Base-by-base conservation (phyloP, 37 sponge, comb jelly and placozoan genomes). In the Spongia lamella region DNA sequence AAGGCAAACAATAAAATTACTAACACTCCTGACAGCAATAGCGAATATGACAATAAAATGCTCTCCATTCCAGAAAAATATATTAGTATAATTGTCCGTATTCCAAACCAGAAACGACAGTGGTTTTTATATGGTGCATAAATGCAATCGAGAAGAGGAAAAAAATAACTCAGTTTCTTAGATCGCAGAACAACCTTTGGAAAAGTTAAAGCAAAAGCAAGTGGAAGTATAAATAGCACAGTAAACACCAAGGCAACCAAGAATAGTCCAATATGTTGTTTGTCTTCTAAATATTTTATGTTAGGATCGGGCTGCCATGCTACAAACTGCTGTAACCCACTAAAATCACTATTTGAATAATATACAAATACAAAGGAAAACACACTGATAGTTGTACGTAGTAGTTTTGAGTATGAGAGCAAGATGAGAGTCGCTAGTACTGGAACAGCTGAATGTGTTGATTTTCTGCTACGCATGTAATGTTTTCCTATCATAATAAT, bases 351-450 rank as follows among this genome's bases (percentile, higher is more conserved):
- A 13, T 34, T n/a, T 75, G 69, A n/a, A 71, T 5, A 43, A 13
- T 5, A 9, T 9, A 43, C 9, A 13, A 9, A 60, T 38, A 26
- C 63, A 62, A 79, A 79, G 24, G 75, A 21, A 1, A 79, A 3
- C 20, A 53, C 62, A 37, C 73, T 65, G 4, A 79, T 79, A 21
- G 76, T 55, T 3, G 73, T 71, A 3, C 57, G 30, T 9, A 85
- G 50, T 9, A 79, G 3, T 74, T 85, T 85, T 43, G 52, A 26
- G 54, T 70, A 85, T 36, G 75, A 67, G 17, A 85, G 56, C 38
- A 75, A 86, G 68, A 79, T 34, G 4, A 79, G 60, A 33, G 86
- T 86, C 14, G 76, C 68, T 43, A 86, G 40, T 20, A 86, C 76
- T n/a, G 56, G 36, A 3, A 73, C 56, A 17, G 73, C 47, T 43